A percentile compares a stretch with the other conserved stretches of the same genome.
These are phyloP conservation scores for Fistularia commersonii DNA, from an alignment of 2,797 vertebrate species.

Conservation along the genomic window DNA sequence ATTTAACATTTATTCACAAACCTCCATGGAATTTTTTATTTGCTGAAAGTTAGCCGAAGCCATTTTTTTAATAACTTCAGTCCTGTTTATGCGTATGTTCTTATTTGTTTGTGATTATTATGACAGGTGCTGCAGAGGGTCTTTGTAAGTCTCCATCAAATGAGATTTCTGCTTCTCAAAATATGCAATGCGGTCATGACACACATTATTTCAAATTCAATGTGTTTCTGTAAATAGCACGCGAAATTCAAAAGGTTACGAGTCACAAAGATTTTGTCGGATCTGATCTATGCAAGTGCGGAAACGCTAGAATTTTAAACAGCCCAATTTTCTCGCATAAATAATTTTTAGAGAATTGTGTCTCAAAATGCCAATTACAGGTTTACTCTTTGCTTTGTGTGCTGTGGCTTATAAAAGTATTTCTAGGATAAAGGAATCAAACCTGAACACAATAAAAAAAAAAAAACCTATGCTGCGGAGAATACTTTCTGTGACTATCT, in stretches of 20 bases:
- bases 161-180: constrained; percentile 11
- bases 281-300: not conserved
- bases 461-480: too few relatives aligned
- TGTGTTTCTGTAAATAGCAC: not conserved
- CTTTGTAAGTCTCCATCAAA: constrained; percentile 26
- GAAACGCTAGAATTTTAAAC: not conserved
- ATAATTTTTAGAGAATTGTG: not conserved
- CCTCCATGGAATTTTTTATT: not conserved
- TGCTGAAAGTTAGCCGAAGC: not conserved
- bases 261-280: not conserved
- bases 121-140: constrained; percentile 19
- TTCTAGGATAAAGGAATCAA: too few relatives aligned
- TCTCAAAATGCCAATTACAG: not conserved
- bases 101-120: constrained; percentile 10
- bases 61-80: constrained; percentile 7
- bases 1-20: constrained; percentile 33
- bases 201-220: constrained; percentile 11
- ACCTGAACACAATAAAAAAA: too few relatives aligned
- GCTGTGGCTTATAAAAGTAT: too few relatives aligned
- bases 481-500: too few relatives aligned
- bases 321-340: not conserved
- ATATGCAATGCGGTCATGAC: constrained; percentile 3
- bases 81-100: constrained; percentile 13
- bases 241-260: not conserved
- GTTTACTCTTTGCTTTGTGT: too few relatives aligned